Conservation (phyloP, 2,888 invertebrate genomes). For the Nebria brevicollis region DNA sequence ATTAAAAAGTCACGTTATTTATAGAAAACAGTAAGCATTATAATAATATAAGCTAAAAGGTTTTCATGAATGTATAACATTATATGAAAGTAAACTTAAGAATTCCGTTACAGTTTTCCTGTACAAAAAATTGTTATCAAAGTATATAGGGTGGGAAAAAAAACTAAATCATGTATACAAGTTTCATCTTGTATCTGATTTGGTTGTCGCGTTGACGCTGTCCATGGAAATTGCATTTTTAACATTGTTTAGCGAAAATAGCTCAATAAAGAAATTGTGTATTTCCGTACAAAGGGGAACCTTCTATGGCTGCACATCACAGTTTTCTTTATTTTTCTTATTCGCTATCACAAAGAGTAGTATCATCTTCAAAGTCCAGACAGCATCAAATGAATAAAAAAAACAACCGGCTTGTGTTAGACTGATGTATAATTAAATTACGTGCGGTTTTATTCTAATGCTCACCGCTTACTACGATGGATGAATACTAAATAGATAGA, state of each 20-base stretch:
- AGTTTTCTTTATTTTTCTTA: slow-evolving; percentile 21
- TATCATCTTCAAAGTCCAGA: slow-evolving; percentile 17
- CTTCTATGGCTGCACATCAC: background rate
- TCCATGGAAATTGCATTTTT: slow-evolving; percentile 43
- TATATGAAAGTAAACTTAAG: no score
- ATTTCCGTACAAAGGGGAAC: slow-evolving; percentile 10
- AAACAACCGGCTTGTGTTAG: background rate
- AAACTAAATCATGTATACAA: background rate
- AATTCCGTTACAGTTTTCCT: no score
- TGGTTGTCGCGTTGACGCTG: slow-evolving; percentile 26
- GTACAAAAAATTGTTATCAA: background rate
- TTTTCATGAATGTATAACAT: no score
- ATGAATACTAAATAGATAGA: background rate
- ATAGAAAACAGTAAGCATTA: no score
- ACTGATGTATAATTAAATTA: slow-evolving; percentile 22
- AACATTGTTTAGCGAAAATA: slow-evolving; percentile 39
- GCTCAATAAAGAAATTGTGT: slow-evolving; percentile 37
- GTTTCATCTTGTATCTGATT: slow-evolving; percentile 12
- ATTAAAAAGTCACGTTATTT: no score
- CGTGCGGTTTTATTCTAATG: slow-evolving; percentile 8
- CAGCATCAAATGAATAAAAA: slow-evolving; percentile 20
- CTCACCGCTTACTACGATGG: background rate
- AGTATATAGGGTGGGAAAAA: background rate
- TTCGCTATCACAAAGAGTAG: slow-evolving; percentile 13
- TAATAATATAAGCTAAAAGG: no score